phyloP scores from a whole-genome alignment of 2,113 vertebrate species.

The Coturnix japonica region DNA sequence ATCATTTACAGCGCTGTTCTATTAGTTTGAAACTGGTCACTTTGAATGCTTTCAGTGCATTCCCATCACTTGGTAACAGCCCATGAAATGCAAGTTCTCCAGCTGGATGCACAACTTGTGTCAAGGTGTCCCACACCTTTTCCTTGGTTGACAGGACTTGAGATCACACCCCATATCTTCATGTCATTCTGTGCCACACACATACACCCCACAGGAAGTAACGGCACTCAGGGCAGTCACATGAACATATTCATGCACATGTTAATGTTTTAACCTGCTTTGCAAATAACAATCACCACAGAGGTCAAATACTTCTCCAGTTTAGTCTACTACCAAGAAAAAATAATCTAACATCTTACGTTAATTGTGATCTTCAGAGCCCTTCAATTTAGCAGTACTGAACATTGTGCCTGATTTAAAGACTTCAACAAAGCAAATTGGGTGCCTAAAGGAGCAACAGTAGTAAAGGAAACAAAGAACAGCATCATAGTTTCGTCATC shows the following conservation, averaged over 20 bases:
- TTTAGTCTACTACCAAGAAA: neutral
- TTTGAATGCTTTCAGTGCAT: neutral
- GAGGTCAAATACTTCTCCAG: neutral
- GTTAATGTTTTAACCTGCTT: fast-evolving
- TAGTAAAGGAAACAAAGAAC: neutral
- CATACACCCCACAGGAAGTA: fast-evolving
- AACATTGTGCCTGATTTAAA: fast-evolving
- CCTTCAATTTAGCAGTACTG: neutral
- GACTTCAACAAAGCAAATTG: neutral
- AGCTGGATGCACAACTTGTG: fast-evolving
- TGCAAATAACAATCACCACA: neutral
- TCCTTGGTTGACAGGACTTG: neutral
- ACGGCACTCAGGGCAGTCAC: fast-evolving
- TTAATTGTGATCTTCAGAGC: neutral
- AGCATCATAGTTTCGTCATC: fast-evolving
- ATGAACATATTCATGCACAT: fast-evolving
- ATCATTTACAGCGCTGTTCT: neutral
- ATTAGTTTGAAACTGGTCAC: neutral
- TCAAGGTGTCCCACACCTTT: neutral
- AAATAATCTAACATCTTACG: neutral
- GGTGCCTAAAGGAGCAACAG: neutral
- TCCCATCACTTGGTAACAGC: neutral
- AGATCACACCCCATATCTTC: neutral
- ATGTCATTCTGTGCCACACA: fast-evolving
- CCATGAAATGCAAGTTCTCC: neutral